These are phyloP conservation scores for Luidia sarsii DNA, from an alignment of 53 echinoderm and acorn worm genomes.

Conservation along the genomic window DNA sequence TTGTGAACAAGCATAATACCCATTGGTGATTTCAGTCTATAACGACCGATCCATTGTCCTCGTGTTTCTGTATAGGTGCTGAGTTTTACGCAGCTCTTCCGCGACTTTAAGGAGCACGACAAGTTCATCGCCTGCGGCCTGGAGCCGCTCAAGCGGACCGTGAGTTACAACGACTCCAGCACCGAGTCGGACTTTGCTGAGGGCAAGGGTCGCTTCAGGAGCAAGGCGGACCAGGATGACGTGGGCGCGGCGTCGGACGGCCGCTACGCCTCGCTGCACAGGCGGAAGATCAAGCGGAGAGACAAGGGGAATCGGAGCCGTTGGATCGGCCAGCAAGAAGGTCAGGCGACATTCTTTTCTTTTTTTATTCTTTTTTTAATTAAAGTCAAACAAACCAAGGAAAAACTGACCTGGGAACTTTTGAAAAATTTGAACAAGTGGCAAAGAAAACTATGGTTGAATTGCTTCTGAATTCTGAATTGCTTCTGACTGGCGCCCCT, in stretches of 20 bases:
- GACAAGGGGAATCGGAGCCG: slow-evolving; percentile 16
- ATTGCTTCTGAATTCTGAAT: too few species aligned
- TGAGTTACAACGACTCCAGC: slow-evolving; percentile 56
- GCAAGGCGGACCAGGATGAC: slow-evolving; percentile 5
- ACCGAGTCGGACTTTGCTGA: slow-evolving; percentile 37
- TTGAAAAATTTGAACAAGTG: too few species aligned
- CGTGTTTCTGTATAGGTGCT: slow-evolving; percentile 72
- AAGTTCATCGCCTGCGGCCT: slow-evolving; percentile 92
- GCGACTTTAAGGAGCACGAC: slow-evolving; percentile 86
- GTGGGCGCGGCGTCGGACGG: slow-evolving; percentile 3
- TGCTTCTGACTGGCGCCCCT: too few species aligned
- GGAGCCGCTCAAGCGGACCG: slow-evolving; percentile 72
- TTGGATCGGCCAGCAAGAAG: slow-evolving; percentile 5
- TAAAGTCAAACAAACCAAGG: too few species aligned
- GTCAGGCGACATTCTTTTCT: slow-evolving; percentile 14
- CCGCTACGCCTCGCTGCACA: slow-evolving; percentile 49
- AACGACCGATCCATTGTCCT: too few species aligned
- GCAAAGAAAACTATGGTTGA: too few species aligned
- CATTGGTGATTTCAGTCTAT: too few species aligned
- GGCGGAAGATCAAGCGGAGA: slow-evolving; percentile 43
- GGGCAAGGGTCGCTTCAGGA: slow-evolving; percentile 31
- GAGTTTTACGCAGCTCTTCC: slow-evolving; percentile 93
- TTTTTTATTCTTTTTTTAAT: too few species aligned
- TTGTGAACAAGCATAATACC: too few species aligned
- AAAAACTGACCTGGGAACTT: too few species aligned